Evolutionary conservation across 2,113 vertebrate genomes (phyloP), one percentile per base, ranked within the genome.

Genomic region (Alosa alosa): DNA sequence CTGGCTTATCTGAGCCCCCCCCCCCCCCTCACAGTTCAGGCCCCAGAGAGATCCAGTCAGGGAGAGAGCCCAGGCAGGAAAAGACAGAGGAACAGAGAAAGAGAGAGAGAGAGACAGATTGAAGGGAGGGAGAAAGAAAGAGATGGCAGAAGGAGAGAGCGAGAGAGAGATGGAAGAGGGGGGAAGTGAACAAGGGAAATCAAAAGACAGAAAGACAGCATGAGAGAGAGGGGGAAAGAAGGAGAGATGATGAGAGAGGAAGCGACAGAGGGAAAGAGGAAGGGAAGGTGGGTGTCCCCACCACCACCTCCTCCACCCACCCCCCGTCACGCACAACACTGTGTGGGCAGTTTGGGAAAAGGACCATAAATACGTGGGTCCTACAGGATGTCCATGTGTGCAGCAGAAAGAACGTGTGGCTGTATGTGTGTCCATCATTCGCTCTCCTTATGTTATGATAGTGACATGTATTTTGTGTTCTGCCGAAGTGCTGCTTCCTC

Each of bases 1-100:
- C 87, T 75, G 84, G 91, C 93, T 94, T 94, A 95, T 95, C 95
- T 91, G 89, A 93, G 90, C 85, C 87, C 84, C 84, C 39, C 31
- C 88, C 91, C 91, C 91, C 90, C 90, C 90, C 87, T 91, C 91
- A 88, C 93, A 90, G 89, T 84, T 68, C 60, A 84, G 91, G 78
- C 88, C 90, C 87, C 64, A 83, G 86, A 91, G 92, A 94, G 82
- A 44, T 22, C 39, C 68, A 83, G 88, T 86, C 81, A 64, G 81
- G 81, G 83, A 13, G 86, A 84, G 45, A 57, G 47, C 22, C n/a
- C 9, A 31, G 64, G 25, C 64, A 72, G 64, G 10, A 72, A n/a
- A 6, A 25, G 64, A 72, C 64, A 44, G 36, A 47, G 82, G 18
- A 3, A 22, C 78, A 83, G 85, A 72, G 81, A 52, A 72, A 89